These are phyloP conservation scores for Amblyjoppa fuscipennis DNA, from an alignment of 2,888 invertebrate genomes.

Conservation along the genomic window DNA sequence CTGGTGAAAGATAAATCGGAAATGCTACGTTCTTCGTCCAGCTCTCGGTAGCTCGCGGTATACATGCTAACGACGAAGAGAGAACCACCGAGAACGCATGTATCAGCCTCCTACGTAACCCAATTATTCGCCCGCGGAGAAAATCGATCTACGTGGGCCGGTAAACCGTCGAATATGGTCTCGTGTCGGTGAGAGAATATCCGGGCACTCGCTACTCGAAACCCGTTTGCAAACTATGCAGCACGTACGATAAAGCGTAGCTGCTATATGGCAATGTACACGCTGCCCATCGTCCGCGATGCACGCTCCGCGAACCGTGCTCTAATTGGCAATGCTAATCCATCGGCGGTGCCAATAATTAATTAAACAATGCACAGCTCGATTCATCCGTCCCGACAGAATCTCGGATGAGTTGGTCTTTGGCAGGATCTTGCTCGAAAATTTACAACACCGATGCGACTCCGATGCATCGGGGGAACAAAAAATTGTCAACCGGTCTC, in stretches of 20 bases:
- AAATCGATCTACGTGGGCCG: constrained; percentile 60
- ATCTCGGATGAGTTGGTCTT: no score
- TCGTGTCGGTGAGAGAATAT: constrained; percentile 25
- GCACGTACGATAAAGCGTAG: no score
- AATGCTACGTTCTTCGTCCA: neutral
- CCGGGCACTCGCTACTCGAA: constrained; percentile 1
- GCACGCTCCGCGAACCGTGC: neutral
- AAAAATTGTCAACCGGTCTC: constrained; percentile 24
- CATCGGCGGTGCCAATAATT: constrained; percentile 1
- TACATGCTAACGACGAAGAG: constrained; percentile 11
- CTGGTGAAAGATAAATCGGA: neutral
- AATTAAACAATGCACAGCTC: neutral
- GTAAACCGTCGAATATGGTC: neutral
- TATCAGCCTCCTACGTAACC: constrained; percentile 66
- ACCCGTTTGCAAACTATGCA: no score
- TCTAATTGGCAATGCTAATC: constrained; percentile 27
- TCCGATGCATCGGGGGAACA: neutral
- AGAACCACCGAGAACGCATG: constrained; percentile 33
- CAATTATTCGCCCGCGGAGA: constrained; percentile 61
- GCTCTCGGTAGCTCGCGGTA: constrained; percentile 16
- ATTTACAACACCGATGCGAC: no score
- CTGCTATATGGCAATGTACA: no score
- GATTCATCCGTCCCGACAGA: no score
- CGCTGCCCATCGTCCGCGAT: neutral
- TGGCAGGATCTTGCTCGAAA: neutral